These are phyloP conservation scores for Drosophila seclusa DNA, from an alignment of 2,888 invertebrate genomes.

Conservation along the genomic window DNA sequence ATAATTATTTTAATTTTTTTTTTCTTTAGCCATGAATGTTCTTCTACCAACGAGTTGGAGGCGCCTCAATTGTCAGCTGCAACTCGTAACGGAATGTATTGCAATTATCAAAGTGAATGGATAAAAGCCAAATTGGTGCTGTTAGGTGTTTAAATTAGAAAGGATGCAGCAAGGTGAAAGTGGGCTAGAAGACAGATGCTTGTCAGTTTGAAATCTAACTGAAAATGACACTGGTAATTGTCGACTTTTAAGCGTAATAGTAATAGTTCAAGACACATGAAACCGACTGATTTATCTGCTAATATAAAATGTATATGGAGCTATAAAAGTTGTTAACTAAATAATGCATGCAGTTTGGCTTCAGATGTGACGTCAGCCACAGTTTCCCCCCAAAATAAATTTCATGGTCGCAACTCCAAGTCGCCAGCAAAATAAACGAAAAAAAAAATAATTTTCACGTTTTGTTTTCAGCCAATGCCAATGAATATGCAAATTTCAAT, in stretches of 20 bases:
- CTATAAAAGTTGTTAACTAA: conserved; percentile 4
- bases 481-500: conserved; percentile 73
- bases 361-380: neutral
- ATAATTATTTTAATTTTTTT: neutral
- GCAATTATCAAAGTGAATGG: conserved; percentile 68
- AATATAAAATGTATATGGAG: neutral
- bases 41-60: neutral
- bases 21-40: neutral
- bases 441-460: conserved; percentile 42
- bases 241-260: neutral
- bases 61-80: conserved; percentile 20
- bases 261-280: conserved; percentile 1
- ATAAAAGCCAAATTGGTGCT: conserved; percentile 38
- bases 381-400: neutral
- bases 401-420: conserved; percentile 14
- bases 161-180: conserved; percentile 61
- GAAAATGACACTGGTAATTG: conserved; percentile 16
- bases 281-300: neutral
- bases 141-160: conserved; percentile 72
- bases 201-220: conserved; percentile 24
- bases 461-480: conserved; percentile 46
- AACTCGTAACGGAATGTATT: conserved; percentile 17
- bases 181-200: conserved; percentile 38
- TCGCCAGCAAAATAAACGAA: neutral
- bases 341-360: conserved; percentile 13